These are phyloP conservation scores for Leptoclinus maculatus DNA, from an alignment of 2,797 vertebrate genomes.

Conservation along the genomic window DNA sequence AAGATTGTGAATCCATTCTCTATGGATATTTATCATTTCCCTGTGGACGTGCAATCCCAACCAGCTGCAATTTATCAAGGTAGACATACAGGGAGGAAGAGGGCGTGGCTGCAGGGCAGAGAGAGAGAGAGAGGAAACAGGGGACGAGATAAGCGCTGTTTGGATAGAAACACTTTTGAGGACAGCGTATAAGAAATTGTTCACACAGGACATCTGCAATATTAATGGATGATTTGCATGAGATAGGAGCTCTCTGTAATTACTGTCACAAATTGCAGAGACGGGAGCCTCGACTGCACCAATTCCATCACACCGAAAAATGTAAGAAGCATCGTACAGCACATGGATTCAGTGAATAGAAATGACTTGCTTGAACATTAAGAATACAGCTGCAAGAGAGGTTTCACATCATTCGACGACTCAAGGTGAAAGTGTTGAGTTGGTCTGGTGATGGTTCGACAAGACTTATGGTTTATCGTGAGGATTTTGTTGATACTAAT, in stretches of 20 bases:
- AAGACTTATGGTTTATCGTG: neutral
- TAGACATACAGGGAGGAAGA: conserved; percentile 52
- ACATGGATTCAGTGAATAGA: conserved; percentile 45
- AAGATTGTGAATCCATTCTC: conserved; percentile 73
- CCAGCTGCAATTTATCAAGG: conserved; percentile 68
- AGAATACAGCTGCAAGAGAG: conserved; percentile 18
- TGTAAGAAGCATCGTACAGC: conserved; percentile 30
- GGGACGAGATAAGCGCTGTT: conserved; percentile 20
- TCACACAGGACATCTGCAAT: conserved; percentile 56
- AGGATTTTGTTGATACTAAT: too few species aligned
- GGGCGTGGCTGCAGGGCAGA: conserved; percentile 41
- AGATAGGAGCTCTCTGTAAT: conserved; percentile 58
- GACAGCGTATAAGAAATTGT: conserved; percentile 39
- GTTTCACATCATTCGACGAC: conserved; percentile 1
- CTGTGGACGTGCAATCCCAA: conserved; percentile 59
- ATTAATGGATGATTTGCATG: conserved; percentile 56
- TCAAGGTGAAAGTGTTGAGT: conserved; percentile 3
- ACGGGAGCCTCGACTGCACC: conserved; percentile 18
- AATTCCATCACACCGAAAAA: conserved; percentile 34
- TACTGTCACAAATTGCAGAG: conserved; percentile 50
- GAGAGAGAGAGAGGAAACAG: conserved; percentile 1
- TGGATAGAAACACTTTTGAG: conserved; percentile 39
- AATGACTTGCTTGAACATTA: conserved; percentile 29
- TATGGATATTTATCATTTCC: conserved; percentile 72
- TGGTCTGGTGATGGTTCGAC: neutral